Base-by-base conservation (phyloP, 2,113 vertebrate species). In the Eurystomus gularis region DNA sequence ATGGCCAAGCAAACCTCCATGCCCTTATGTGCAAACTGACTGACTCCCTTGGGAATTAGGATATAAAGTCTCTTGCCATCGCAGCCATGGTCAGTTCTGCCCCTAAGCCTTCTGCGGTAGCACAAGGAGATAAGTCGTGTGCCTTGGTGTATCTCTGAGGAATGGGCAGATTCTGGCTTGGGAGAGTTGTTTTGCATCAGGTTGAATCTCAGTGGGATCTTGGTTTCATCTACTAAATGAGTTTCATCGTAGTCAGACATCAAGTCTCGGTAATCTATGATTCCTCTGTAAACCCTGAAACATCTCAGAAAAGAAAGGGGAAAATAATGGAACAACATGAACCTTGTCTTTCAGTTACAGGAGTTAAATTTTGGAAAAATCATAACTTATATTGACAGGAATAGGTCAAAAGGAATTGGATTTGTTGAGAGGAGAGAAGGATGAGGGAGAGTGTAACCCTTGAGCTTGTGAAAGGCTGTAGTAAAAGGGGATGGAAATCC, bases 111-210 rank as follows among this genome's bases (percentile, higher is more conserved):
- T 13, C 17, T 49, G n/a, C 0, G 1, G 16, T 40, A 66, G 37
- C 3, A 7, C 17, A 20, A 2, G 17, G 42, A 75, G 33, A 24
- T 39, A 31, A 60, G 58, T n/a, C 0, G 0, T 49, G 49, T 78
- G 48, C 51, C 3, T 0, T 44, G 13, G 37, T 55, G 2, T 52
- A 8, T 68, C 26, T 87, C n/a, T 58, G n/a, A 65, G 39, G 17
- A 83, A 40, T 0, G 1, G 33, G 14, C 33, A 60, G 10, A 29
- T 66, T 75, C 48, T 78, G 28, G 7, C 18, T 46, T 71, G 21
- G 62, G 71, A 42, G 13, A 29, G 11, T 58, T 75, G 6, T 54
- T 81, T 46, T 68, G 13, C 8, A 55, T 75, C 11, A 31, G 26
- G 13, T 14, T 65, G 58, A 66, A 66, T 48, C 37, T 91, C 26